phyloP scores from a whole-genome alignment of 2,888 invertebrate genomes.

The Metalampra italica region DNA sequence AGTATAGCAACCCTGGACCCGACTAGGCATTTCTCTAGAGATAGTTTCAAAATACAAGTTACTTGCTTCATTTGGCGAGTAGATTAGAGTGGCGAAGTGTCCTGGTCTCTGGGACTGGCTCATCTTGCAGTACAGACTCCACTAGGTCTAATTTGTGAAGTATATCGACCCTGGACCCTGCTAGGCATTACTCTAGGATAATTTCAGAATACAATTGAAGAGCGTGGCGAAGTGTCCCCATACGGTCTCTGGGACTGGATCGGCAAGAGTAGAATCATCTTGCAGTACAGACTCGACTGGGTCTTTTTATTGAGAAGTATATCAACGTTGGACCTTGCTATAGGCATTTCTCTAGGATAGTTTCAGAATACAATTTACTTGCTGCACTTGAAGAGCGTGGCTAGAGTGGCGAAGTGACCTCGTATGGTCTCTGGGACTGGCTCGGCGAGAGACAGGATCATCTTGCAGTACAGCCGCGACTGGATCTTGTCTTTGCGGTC shows the following conservation, averaged over 20 bases:
- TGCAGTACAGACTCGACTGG: slow-evolving; percentile 89
- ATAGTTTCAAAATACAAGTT: no score
- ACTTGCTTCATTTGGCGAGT: no score
- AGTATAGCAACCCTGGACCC: slow-evolving; percentile 66
- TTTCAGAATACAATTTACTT: slow-evolving; percentile 43
- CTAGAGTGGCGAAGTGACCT: slow-evolving; percentile 89
- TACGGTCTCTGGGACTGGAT: slow-evolving; percentile 85
- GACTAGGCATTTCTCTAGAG: no score
- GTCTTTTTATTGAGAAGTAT: slow-evolving; percentile 94
- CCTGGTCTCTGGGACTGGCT: no score
- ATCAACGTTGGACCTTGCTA: no score
- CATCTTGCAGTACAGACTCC: no score
- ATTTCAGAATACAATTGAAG: slow-evolving; percentile 87
- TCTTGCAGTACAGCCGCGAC: slow-evolving; percentile 89
- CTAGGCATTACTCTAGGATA: no score
- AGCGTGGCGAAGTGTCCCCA: slow-evolving; percentile 89
- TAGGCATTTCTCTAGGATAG: no score
- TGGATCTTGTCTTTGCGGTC: slow-evolving; percentile 95
- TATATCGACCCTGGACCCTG: no score
- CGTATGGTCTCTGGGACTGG: slow-evolving; percentile 85
- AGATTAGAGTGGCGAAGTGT: no score
- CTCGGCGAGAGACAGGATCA: slow-evolving; percentile 87
- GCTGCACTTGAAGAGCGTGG: slow-evolving; percentile 86
- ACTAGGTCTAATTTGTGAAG: no score
- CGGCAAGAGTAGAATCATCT: slow-evolving; percentile 87